phyloP scores from a whole-genome alignment of 2,113 vertebrate species.

The Seriola rivoliana region DNA sequence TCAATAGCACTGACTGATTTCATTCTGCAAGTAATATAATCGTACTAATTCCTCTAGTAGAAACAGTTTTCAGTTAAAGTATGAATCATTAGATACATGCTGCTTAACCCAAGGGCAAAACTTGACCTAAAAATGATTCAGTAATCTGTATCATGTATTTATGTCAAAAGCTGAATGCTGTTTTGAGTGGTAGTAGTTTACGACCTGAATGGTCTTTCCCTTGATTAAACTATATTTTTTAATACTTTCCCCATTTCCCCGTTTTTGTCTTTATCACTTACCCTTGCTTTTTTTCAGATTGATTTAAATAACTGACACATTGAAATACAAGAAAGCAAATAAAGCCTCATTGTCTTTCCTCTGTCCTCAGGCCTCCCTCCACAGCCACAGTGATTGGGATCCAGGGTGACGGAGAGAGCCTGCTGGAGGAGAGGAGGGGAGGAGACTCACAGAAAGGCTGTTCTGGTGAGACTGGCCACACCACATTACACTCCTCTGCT shows the following conservation, averaged over 20 bases:
- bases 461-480: conserved; percentile 83
- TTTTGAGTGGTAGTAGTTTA: conserved; percentile 4
- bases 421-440: conserved; percentile 93
- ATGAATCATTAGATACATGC: conserved; percentile 17
- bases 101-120: conserved; percentile 31
- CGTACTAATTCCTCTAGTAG: neutral
- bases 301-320: neutral
- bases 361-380: conserved; percentile 90
- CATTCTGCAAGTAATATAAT: too few relatives aligned
- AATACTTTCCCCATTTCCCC: neutral
- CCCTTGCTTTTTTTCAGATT: neutral
- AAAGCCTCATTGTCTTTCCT: conserved; percentile 37
- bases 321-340: conserved; percentile 7
- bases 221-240: neutral
- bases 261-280: neutral
- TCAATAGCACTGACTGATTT: neutral
- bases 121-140: conserved; percentile 54
- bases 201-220: neutral
- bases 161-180: conserved; percentile 13
- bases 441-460: conserved; percentile 90
- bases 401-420: conserved; percentile 90
- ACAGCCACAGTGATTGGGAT: conserved; percentile 92
- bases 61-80: conserved; percentile 5
- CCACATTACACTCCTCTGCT: conserved; percentile 20
- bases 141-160: conserved; percentile 5